These are phyloP conservation scores for Etia nguti DNA, from an alignment of 2,113 vertebrate genomes.

Conservation along the genomic window DNA sequence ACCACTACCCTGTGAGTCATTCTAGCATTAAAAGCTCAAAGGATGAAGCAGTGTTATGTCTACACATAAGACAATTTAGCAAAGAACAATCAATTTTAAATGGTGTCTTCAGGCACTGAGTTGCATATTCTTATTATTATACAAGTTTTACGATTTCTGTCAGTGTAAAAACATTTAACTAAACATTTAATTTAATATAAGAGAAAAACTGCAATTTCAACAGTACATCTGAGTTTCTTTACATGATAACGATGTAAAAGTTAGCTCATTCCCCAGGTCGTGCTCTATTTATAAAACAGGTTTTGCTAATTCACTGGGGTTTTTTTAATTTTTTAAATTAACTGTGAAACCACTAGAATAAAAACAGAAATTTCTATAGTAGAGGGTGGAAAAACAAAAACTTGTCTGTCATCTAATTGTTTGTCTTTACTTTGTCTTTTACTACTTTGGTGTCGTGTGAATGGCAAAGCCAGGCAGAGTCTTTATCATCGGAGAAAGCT, in stretches of 20 bases:
- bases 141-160: background rate
- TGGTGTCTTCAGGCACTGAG: no score
- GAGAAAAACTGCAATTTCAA: no score
- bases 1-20: background rate
- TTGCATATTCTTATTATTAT: no score
- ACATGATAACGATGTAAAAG: background rate
- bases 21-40: background rate
- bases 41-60: background rate
- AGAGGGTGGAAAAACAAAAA: rapidly evolving
- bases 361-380: background rate
- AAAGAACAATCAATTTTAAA: no score
- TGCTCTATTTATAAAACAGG: no score
- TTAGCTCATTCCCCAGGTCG: background rate
- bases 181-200: background rate
- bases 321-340: background rate
- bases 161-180: background rate
- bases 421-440: background rate
- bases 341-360: background rate
- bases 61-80: background rate
- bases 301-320: no score
- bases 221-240: background rate
- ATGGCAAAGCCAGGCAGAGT: background rate
- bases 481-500: background rate
- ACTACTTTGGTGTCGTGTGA: background rate
- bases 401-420: background rate